Percentiles rank a stretch among this genome's conserved stretches.
These are phyloP conservation scores for Drosophila maculinotata DNA, from an alignment of 2,888 invertebrate species.

Conservation along the genomic window DNA sequence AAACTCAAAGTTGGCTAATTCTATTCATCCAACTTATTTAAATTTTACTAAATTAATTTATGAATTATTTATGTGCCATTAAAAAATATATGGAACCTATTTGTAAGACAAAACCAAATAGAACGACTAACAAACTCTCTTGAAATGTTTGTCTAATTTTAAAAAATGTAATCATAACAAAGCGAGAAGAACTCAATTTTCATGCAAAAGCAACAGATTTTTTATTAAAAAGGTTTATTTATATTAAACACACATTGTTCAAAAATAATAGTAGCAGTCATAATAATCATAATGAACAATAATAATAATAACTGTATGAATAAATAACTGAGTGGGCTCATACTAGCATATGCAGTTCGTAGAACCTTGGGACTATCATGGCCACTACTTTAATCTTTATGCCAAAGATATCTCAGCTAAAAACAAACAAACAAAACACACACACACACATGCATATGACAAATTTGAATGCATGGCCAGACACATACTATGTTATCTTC, in stretches of 20 bases:
- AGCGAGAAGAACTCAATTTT: too few relatives aligned
- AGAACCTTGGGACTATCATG: constrained; percentile 11
- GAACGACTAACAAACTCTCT: too few relatives aligned
- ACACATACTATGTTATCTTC: constrained; percentile 16
- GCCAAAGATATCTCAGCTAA: constrained; percentile 30
- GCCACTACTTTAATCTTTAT: constrained; percentile 5
- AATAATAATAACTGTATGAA: too few relatives aligned
- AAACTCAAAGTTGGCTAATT: neutral
- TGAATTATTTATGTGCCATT: neutral
- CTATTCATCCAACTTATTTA: too few relatives aligned
- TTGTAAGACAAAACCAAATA: too few relatives aligned
- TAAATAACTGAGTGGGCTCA: neutral
- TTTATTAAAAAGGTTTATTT: too few relatives aligned
- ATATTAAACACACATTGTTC: too few relatives aligned
- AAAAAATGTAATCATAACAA: too few relatives aligned
- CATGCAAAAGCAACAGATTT: too few relatives aligned
- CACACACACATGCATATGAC: constrained; percentile 14
- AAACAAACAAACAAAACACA: constrained; percentile 11
- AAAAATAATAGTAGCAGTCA: neutral
- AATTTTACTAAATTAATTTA: neutral
- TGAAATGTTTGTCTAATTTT: too few relatives aligned
- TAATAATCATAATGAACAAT: too few relatives aligned
- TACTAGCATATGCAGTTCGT: neutral
- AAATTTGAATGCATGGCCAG: constrained; percentile 33
- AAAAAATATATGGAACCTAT: too few relatives aligned